Percentiles rank a stretch among this genome's conserved stretches.
These are phyloP conservation scores for Synanthedon vespiformis DNA, from an alignment of 2,888 invertebrate genomes.

Conservation along the genomic window DNA sequence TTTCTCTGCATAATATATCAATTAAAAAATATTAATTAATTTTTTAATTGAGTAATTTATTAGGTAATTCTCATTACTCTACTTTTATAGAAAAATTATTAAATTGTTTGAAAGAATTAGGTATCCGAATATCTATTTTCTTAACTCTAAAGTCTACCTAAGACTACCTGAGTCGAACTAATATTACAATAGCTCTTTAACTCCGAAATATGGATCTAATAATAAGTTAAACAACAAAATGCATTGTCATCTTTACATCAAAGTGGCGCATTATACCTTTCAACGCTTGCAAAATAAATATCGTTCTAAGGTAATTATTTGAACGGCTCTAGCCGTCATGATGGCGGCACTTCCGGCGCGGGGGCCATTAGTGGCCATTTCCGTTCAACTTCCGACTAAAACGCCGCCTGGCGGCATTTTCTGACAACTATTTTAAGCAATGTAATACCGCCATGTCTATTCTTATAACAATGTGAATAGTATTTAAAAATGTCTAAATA, in stretches of 20 bases:
- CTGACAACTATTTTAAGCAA: background rate
- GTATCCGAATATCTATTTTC: no score
- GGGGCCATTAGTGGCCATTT: slow-evolving; percentile 67
- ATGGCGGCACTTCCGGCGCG: slow-evolving; percentile 59
- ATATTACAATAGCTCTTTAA: no score
- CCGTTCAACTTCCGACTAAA: slow-evolving; percentile 51
- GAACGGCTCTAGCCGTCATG: slow-evolving; percentile 55
- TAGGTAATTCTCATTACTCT: no score
- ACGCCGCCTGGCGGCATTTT: slow-evolving; percentile 26
- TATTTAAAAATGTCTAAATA: no score
- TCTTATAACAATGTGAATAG: background rate
- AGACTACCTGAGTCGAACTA: no score
- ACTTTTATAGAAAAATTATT: no score
- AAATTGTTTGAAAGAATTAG: no score
- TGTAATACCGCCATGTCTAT: background rate
- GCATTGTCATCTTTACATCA: background rate
- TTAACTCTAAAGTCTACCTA: no score
- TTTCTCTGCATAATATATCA: no score
- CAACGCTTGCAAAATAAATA: slow-evolving; percentile 6
- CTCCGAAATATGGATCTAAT: no score
- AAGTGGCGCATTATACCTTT: background rate
- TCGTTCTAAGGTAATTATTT: slow-evolving; percentile 51
- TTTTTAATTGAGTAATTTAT: no score
- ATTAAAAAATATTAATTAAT: no score
- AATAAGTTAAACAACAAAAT: background rate